A percentile compares a stretch with the other conserved stretches of the same genome.
These are phyloP conservation scores for Zootermopsis nevadensis DNA, from an alignment of 2,888 invertebrate genomes.

Conservation along the genomic window DNA sequence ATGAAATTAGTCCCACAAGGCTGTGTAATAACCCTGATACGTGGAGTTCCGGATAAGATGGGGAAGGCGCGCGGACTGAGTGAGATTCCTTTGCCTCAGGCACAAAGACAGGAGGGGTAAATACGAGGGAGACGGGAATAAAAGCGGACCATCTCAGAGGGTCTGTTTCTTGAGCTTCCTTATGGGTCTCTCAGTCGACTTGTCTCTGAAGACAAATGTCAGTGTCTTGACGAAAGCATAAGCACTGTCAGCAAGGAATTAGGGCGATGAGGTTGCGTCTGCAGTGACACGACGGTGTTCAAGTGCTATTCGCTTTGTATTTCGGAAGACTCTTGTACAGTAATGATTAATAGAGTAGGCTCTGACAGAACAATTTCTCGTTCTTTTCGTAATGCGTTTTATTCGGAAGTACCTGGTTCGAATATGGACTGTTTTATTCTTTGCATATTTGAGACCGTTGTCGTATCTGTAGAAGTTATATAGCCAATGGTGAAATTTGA, in stretches of 20 bases:
- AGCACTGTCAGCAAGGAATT: not conserved
- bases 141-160: not conserved
- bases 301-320: no score
- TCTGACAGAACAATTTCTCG: no score
- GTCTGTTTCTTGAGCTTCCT: not conserved
- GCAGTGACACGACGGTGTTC: no score
- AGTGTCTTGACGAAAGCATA: not conserved
- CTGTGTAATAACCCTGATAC: conserved; percentile 25
- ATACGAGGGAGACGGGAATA: not conserved
- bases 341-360: no score
- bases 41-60: not conserved
- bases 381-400: no score
- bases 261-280: no score
- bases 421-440: no score
- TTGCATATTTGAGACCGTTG: no score
- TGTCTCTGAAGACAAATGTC: conserved; percentile 2
- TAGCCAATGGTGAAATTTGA: no score
- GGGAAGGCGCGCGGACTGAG: not conserved
- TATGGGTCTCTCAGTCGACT: not conserved
- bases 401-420: no score
- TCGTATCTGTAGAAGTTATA: no score
- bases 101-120: conserved; percentile 6
- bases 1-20: conserved; percentile 42
- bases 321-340: no score
- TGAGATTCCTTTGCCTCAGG: not conserved